These are phyloP conservation scores for Anorthoa munda DNA, from an alignment of 2,888 invertebrate genomes.

Conservation along the genomic window DNA sequence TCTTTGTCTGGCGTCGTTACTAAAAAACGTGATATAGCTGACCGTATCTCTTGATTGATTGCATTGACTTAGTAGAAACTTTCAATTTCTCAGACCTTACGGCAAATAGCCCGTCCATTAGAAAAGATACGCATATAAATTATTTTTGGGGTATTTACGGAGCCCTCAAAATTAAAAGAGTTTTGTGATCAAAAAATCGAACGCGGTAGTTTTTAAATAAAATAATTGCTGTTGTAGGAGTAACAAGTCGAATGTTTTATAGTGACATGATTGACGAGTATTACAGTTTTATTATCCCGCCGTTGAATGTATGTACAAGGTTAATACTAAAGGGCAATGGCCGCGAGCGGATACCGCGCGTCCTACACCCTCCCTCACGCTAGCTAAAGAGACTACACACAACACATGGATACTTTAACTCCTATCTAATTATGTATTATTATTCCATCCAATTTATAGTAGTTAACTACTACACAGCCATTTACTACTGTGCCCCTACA, in stretches of 20 bases:
- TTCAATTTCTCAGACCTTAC: no score
- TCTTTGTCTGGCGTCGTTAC: no score
- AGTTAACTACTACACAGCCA: not conserved
- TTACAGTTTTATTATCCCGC: constrained; percentile 47
- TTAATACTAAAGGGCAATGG: constrained; percentile 80
- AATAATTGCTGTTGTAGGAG: constrained; percentile 19
- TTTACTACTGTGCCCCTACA: not conserved
- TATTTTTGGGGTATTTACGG: not conserved
- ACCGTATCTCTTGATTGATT: no score
- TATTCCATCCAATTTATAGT: constrained; percentile 39
- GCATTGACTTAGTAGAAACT: no score
- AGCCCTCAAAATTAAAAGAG: not conserved
- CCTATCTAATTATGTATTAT: constrained; percentile 32
- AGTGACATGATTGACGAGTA: constrained; percentile 34
- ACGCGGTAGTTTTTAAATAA: constrained; percentile 15
- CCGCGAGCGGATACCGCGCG: constrained; percentile 78
- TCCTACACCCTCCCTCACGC: constrained; percentile 72
- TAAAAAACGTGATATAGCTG: no score
- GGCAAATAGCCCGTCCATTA: no score
- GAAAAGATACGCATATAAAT: no score
- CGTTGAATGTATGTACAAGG: constrained; percentile 74
- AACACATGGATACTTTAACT: constrained; percentile 53
- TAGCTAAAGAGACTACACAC: constrained; percentile 60
- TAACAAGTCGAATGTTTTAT: constrained; percentile 20
- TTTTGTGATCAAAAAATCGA: not conserved